Base-by-base conservation (phyloP, 2,888 invertebrate genomes). In the Pogonocherus hispidulus region DNA sequence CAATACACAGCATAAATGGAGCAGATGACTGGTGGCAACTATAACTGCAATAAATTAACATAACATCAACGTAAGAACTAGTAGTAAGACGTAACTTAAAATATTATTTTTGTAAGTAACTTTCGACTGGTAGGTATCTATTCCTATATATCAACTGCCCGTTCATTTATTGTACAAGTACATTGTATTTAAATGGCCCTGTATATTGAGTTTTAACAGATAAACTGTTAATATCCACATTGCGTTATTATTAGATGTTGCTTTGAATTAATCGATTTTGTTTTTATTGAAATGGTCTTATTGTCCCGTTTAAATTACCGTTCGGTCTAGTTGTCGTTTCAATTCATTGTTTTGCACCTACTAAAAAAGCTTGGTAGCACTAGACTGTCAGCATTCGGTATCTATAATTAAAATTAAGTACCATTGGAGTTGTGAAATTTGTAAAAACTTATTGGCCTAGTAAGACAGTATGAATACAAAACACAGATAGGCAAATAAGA, bases 221-320 rank as follows among this genome's bases (percentile, higher is more conserved):
- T 41, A 41, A 41, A 41, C 3, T 41, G 3, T n/a, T 14, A 41
- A 3, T 41, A n/a, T 14, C 9, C 3, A 41, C 14, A 41, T 14
- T 41, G 41, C 41, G 3, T 27, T 27, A 5, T 8, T 27, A 8
- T 27, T 8, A 27, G 41, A 14, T 41, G 14, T 41, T 22, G 47
- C 22, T 47, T 47, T 9, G 9, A 4, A 47, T 44, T 44, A 14
- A 14, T 47, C 22, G 47, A 22, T 47, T 47, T 47, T 47, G 47
- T 47, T 47, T 47, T 47, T 47, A 47, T 47, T 47, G 20, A 47
- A 47, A 20, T 47, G n/a, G 8, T n/a, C n/a, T 41, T 47, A 47
- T 18, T 47, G 47, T 47, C 47, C 47, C 47, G 20, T 47, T 47
- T 47, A 47, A 47, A n/a, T 18, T 47, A 47, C 47, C 47, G 47